Percentiles rank a stretch among this genome's conserved stretches.
These are phyloP conservation scores for Microctenopoma steveboyesi DNA, from an alignment of 2,797 vertebrate species.

Conservation along the genomic window DNA sequence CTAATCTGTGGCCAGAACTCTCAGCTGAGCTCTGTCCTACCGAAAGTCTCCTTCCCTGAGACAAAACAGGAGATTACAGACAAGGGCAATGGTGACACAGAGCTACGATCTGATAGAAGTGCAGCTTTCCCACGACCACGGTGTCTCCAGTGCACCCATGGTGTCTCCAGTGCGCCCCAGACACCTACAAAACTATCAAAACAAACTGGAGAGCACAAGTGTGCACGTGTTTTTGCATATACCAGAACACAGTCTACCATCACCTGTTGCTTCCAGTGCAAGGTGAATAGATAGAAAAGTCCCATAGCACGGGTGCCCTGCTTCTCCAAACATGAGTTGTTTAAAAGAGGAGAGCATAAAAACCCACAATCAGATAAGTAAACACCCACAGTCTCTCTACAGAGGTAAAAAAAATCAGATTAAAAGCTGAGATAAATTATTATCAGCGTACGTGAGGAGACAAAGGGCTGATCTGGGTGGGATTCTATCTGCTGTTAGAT, in stretches of 20 bases:
- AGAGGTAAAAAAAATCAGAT: conserved; percentile 49
- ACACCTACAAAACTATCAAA: conserved; percentile 71
- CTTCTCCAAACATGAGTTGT: conserved; percentile 52
- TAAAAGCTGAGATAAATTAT: conserved; percentile 69
- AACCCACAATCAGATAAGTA: conserved; percentile 63
- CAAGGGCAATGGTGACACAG: conserved; percentile 65
- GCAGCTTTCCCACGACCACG: conserved; percentile 76
- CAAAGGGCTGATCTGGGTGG: conserved; percentile 69
- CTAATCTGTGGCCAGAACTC: conserved; percentile 51
- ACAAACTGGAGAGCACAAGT: conserved; percentile 64
- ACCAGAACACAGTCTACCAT: conserved; percentile 41
- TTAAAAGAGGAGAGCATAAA: conserved; percentile 48
- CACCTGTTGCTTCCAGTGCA: conserved; percentile 47
- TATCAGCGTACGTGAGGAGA: conserved; percentile 74
- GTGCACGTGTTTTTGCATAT: conserved; percentile 31
- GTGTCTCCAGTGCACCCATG: conserved; percentile 70
- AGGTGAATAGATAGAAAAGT: conserved; percentile 39
- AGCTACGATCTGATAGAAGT: conserved; percentile 68
- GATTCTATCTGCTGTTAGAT: conserved; percentile 75
- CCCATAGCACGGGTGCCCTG: conserved; percentile 20
- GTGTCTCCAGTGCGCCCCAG: conserved; percentile 73
- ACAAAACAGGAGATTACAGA: conserved; percentile 82
- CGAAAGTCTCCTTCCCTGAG: conserved; percentile 72
- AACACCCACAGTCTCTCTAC: conserved; percentile 52
- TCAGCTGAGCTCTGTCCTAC: conserved; percentile 43